These are phyloP conservation scores for Urocynchramus pylzowi DNA, from an alignment of 2,113 vertebrate species.

Conservation along the genomic window DNA sequence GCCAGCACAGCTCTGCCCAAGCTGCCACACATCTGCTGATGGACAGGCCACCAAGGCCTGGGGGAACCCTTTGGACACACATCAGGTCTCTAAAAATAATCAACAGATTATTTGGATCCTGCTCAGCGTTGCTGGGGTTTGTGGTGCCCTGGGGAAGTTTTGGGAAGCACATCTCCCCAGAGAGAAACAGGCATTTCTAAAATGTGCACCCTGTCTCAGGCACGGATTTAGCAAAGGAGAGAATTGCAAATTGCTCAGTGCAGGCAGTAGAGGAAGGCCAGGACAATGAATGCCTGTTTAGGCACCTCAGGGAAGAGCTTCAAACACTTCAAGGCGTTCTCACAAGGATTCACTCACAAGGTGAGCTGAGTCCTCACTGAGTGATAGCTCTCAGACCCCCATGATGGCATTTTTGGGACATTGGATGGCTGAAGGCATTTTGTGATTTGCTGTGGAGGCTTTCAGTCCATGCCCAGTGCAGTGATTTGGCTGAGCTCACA, in stretches of 20 bases:
- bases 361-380: not conserved
- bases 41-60: not conserved
- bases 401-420: fast-evolving
- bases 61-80: not conserved
- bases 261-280: not conserved
- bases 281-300: not conserved
- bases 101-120: not conserved
- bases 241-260: not conserved
- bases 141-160: not conserved
- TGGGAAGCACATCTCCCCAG: not conserved
- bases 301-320: not conserved
- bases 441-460: not conserved
- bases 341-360: not conserved
- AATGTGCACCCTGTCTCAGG: not conserved
- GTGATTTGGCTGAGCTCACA: not conserved
- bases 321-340: not conserved
- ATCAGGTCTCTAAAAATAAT: too few relatives aligned
- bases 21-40: not conserved
- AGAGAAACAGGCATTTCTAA: not conserved
- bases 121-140: not conserved
- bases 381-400: not conserved
- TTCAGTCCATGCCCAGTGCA: fast-evolving
- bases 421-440: not conserved
- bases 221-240: not conserved
- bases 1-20: not conserved